These are phyloP conservation scores for Microcebus ravelobensis DNA, from an alignment of 2,113 vertebrate genomes.

Conservation along the genomic window DNA sequence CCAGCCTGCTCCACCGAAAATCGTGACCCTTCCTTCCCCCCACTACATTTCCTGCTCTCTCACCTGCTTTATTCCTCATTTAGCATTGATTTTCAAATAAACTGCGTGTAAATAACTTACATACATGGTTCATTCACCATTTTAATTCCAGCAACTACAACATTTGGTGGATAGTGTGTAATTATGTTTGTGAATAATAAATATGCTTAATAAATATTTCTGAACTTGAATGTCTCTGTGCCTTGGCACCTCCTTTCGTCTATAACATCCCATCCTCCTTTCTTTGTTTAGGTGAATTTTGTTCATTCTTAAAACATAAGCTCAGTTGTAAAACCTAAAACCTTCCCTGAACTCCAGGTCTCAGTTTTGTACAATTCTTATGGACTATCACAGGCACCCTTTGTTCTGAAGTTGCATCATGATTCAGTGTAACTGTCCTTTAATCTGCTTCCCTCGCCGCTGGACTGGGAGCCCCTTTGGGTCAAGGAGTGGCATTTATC, in stretches of 20 bases:
- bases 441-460: fast-evolving
- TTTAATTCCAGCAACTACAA: neutral
- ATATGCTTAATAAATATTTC: neutral
- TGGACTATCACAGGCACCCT: too few species aligned
- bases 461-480: too few species aligned
- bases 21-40: too few species aligned
- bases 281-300: neutral
- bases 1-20: neutral
- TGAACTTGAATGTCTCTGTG: neutral
- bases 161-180: neutral
- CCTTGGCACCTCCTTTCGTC: neutral
- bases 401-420: neutral
- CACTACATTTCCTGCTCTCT: neutral
- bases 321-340: neutral
- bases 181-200: neutral
- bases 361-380: neutral
- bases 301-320: neutral
- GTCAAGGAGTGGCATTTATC: neutral
- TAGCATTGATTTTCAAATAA: neutral
- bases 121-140: too few species aligned
- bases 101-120: fast-evolving
- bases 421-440: neutral
- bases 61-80: neutral
- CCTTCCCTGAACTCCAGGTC: neutral
- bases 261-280: neutral